A percentile compares a stretch with the other conserved stretches of the same genome.
Evolutionary conservation across 2,113 vertebrate species (phyloP).

Genomic region (Gorsachius goisagi): DNA sequence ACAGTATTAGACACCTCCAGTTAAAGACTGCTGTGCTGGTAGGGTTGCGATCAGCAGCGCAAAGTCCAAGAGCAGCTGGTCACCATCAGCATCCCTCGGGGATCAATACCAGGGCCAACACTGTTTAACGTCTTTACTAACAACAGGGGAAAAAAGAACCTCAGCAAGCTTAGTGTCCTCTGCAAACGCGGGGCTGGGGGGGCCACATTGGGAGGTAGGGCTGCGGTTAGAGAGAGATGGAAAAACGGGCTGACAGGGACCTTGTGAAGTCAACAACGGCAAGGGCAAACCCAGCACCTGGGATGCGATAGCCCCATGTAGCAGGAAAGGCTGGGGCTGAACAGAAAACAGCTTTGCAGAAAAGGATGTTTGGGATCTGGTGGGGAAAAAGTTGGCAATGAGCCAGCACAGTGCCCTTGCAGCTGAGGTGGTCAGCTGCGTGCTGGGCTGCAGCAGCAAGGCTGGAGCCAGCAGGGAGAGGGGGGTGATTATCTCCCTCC

Average conservation of each 20-base stretch:
- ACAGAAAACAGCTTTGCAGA: background rate
- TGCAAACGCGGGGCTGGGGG: fast-evolving
- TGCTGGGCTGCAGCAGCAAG: background rate
- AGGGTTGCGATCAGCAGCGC: background rate
- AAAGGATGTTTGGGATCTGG: background rate
- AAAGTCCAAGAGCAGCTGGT: background rate
- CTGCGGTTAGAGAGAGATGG: background rate
- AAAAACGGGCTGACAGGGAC: background rate
- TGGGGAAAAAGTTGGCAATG: background rate
- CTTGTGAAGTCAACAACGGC: fast-evolving
- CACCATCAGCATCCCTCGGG: background rate
- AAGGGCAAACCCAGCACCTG: fast-evolving
- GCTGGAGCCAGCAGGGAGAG: background rate
- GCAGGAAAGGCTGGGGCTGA: background rate
- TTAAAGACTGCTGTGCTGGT: background rate
- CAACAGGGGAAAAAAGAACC: background rate
- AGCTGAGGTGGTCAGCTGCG: background rate
- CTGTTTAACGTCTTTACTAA: background rate
- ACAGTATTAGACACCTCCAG: background rate
- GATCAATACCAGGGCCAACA: background rate
- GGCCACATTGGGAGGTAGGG: fast-evolving
- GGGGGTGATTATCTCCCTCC: fast-evolving
- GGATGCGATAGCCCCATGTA: fast-evolving
- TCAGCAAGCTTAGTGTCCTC: background rate
- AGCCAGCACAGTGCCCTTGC: background rate